Evolutionary conservation across 1,140 invertebrate genomes (phyloP), one percentile per base, ranked within the genome.

Genomic region (Cydia strobilella): DNA sequence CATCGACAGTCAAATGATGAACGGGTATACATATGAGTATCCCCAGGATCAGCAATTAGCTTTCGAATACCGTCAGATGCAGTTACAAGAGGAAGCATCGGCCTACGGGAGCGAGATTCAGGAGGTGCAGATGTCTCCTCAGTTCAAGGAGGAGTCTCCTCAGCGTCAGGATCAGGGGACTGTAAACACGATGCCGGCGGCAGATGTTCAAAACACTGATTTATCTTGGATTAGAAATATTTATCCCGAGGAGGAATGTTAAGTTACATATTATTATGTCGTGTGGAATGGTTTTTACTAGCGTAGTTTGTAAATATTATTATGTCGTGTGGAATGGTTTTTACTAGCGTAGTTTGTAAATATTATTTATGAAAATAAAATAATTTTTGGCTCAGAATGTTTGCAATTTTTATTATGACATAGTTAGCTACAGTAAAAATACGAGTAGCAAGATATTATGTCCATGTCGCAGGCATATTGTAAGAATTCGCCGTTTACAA

Each of bases 221-320:
- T 76, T 87, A 39, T 87, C 85, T 15, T 88, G 86, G 86, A 82
- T 88, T 65, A 78, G 76, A 5, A 81, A 79, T 69, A 83, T 87
- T 62, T 72, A 82, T 18, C 74, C 76, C 18, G 81, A 85, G 18
- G 82, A 86, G 2, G 82, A 86, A 35, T 79, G 63, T 5, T 59
- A 59, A 23, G 2, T 59, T 10, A 12, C 18, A 0, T 54, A 18
- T 54, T 59, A 20, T 59, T 5, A 23, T 59, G 51, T 54, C n/a
- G 1, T 18, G 15, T 54, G 6, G 7, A 54, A 54, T 54, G 51
- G 15, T 6, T 48, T 4, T 48, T 15, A 3, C 45, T 18, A 54
- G 51, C 42, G 12, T 15, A 45, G 2, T 45, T 45, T 45, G 42
- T 45, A 45, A 15, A 12, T 45, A 45, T 45, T 45, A 45, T 45